phyloP scores from a whole-genome alignment of 2,113 vertebrate species.

The Elanoides forficatus region DNA sequence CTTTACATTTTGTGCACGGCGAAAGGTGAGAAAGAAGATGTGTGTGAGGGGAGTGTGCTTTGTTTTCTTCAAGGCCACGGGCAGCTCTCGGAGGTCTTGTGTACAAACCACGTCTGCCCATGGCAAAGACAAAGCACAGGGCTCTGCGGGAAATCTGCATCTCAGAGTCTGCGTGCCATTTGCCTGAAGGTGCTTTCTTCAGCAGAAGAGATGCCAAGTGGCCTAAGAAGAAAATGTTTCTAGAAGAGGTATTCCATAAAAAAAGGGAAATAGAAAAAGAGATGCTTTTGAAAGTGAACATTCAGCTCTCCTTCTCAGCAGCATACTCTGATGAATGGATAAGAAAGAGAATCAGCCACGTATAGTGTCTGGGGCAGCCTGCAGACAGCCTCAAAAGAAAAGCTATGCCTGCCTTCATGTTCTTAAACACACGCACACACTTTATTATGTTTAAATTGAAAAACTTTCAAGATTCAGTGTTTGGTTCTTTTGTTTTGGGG shows the following conservation, averaged over 20 bases:
- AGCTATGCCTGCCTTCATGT: accelerated
- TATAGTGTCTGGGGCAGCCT: neutral
- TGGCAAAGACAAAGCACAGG: neutral
- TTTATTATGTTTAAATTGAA: neutral
- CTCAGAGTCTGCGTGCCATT: neutral
- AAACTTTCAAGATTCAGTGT: neutral
- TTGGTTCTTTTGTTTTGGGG: neutral
- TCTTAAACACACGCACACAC: accelerated
- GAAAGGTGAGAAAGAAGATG: neutral
- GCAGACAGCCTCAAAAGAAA: neutral
- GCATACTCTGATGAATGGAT: neutral
- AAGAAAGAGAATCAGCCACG: neutral
- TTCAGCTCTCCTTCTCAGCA: neutral
- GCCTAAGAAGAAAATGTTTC: neutral
- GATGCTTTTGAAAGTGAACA: neutral
- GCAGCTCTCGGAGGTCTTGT: neutral
- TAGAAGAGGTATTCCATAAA: neutral
- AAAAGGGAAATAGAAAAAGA: neutral
- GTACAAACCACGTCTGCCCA: accelerated
- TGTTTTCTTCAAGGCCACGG: neutral
- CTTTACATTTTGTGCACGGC: neutral
- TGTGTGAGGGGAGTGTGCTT: neutral
- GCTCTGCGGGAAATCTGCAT: neutral
- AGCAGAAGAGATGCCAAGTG: neutral
- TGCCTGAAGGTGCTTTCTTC: neutral